phyloP scores from a whole-genome alignment of 2,113 vertebrate species.

The Ramphastos sulfuratus region DNA sequence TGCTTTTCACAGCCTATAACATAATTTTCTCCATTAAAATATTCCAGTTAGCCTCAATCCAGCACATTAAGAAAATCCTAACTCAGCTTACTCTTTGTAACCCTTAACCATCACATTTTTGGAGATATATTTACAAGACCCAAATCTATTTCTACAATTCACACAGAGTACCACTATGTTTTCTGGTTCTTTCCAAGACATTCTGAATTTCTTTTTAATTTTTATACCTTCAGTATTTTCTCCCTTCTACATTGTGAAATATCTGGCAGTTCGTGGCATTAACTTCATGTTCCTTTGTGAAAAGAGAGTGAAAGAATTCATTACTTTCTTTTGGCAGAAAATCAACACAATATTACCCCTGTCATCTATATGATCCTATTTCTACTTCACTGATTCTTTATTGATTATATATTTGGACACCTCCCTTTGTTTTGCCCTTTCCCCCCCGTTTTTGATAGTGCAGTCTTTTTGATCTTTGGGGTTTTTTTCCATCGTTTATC shows the following conservation, averaged over 20 bases:
- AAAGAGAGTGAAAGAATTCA: slow-evolving; percentile 19
- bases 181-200: background rate
- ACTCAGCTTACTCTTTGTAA: background rate
- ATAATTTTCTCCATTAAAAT: too few species aligned
- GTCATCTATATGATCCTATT: background rate
- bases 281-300: background rate
- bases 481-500: background rate
- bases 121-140: background rate
- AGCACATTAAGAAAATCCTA: background rate
- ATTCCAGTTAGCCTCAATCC: too few species aligned
- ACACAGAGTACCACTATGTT: background rate
- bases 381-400: background rate
- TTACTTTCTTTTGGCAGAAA: background rate
- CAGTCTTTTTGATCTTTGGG: background rate
- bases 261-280: background rate
- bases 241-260: background rate
- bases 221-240: background rate
- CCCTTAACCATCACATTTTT: background rate
- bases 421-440: background rate
- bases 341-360: background rate
- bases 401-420: background rate
- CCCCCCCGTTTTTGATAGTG: background rate
- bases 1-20: too few species aligned
- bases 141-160: background rate
- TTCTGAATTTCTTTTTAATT: background rate